Base-by-base conservation (phyloP, 1,140 invertebrate species). In the Drosophila murphyi region DNA sequence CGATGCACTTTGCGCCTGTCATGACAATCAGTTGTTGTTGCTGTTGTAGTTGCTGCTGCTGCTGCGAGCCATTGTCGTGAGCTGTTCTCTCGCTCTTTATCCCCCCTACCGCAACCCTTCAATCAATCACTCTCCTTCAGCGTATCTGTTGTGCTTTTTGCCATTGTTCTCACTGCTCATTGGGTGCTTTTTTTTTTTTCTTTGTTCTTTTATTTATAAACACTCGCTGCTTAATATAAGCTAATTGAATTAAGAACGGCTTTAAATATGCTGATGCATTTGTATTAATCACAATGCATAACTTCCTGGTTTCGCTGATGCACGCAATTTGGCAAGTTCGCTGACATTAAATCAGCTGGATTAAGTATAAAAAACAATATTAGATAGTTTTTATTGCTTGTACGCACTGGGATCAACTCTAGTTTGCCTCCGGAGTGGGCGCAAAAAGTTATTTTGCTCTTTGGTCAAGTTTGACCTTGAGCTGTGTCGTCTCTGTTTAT, bases 161-260 rank as follows among this genome's bases (percentile, higher is more conserved):
- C 41, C 75, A 69, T 86, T 86, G 82, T 86, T 86, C 68, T 82
- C 82, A 55, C 61, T 78, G 60, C 51, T 43, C 56, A 76, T 50
- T 60, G 59, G 73, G n/a, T 35, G 65, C 52, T 68, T 48, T 41
- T 72, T 77, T 65, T 69, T 69, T 64, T 48, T 69, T 76, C 80
- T 85, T 78, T 85, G 76, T 83, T 88, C 78, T 77, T 80, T 88
- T 74, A 83, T 88, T 88, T 80, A 80, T 82, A 79, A 82, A 76
- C 59, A 51, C 43, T 47, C n/a, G 28, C 29, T 54, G 37, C 35
- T 56, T 55, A 64, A 59, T 72, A 28, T 10, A 50, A 63, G 54
- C 60, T 78, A 88, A 88, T 88, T 88, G 80, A 88, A 88, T 88
- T 89, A 89, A 83, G 76, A 65, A 35, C 35, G 57, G 62, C 61